Conservation (phyloP, 2,113 vertebrate species). For the Synodontis membranacea region DNA sequence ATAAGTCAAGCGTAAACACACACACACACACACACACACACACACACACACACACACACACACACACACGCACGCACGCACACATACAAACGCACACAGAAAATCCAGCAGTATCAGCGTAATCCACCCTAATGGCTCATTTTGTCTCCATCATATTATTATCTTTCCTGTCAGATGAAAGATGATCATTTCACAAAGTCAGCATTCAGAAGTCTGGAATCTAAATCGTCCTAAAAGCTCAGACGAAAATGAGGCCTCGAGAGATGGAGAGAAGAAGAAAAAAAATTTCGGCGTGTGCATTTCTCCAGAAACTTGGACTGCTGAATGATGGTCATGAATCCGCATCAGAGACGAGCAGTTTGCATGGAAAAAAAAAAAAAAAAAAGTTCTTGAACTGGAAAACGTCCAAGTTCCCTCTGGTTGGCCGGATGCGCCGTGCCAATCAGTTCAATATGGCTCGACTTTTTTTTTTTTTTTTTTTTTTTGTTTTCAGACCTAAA, state of each 20-base stretch:
- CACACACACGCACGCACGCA: constrained; percentile 7
- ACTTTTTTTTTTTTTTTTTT: too few relatives aligned
- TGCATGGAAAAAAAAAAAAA: background rate
- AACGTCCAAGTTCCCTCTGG: constrained; percentile 10
- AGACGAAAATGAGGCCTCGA: constrained; percentile 15
- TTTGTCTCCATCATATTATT: constrained; percentile 30
- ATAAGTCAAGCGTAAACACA: constrained; percentile 12
- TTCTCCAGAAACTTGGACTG: constrained; percentile 22
- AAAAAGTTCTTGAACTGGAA: constrained; percentile 14
- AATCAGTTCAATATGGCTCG: constrained; percentile 37
- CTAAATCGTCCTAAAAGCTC: background rate
- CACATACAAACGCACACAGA: background rate
- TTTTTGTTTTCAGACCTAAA: constrained; percentile 8
- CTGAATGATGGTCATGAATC: constrained; percentile 24
- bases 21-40: constrained; percentile 34
- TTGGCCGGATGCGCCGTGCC: constrained; percentile 8
- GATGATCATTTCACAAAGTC: constrained; percentile 25
- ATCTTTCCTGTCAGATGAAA: constrained; percentile 28
- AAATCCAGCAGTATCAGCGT: constrained; percentile 29
- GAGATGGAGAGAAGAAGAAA: background rate
- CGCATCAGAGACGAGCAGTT: constrained; percentile 13
- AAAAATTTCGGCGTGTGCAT: constrained; percentile 20
- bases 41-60: constrained; percentile 2
- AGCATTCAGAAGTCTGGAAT: constrained; percentile 25
- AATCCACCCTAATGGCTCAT: constrained; percentile 14